Conservation (phyloP, 1,140 invertebrate species). For the Camponotus floridanus region DNA sequence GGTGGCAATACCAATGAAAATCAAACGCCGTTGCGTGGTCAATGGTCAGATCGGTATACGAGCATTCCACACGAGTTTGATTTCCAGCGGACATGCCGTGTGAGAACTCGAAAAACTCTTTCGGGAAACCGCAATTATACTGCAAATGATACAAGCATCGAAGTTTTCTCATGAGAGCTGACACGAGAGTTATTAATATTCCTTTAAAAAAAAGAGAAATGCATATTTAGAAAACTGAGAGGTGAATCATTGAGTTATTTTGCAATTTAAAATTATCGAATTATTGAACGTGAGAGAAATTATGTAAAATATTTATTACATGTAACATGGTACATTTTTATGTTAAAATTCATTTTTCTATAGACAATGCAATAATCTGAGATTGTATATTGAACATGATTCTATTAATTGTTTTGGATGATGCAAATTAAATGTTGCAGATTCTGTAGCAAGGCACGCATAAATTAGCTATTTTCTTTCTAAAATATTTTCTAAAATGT, state of each 20-base stretch:
- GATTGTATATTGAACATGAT: too few relatives aligned
- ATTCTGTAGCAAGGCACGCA: background rate
- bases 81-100: slow-evolving; percentile 50
- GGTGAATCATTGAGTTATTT: background rate
- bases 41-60: slow-evolving; percentile 54
- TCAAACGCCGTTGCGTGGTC: slow-evolving; percentile 66
- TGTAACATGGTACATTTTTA: background rate
- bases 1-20: slow-evolving; percentile 67
- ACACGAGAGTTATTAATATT: background rate
- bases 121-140: slow-evolving; percentile 4
- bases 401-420: background rate
- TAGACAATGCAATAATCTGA: background rate
- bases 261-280: background rate
- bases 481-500: background rate
- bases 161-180: background rate
- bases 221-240: background rate
- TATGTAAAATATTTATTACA: background rate
- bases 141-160: background rate
- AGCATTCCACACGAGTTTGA: slow-evolving; percentile 51
- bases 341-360: background rate
- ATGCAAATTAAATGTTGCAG: background rate
- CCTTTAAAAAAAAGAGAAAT: background rate
- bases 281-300: background rate
- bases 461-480: background rate
- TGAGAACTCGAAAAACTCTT: slow-evolving; percentile 62